Evolutionary conservation across 2,888 invertebrate species (phyloP).

Genomic region (Osmoderma eremita): DNA sequence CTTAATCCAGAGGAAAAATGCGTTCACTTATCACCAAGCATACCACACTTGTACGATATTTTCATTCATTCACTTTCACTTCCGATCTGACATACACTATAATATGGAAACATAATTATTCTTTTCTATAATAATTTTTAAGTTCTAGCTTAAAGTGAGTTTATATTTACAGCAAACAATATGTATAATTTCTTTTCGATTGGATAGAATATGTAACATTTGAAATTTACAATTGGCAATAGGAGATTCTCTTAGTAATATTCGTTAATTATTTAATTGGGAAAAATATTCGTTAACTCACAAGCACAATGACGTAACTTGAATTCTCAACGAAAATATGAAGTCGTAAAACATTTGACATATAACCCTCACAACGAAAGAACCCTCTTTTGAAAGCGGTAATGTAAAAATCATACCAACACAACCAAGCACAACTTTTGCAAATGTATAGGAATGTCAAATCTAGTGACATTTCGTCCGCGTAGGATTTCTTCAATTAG

Average conservation of each 20-base stretch:
- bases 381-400: too few species aligned
- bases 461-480: too few species aligned
- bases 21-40: neutral
- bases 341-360: too few species aligned
- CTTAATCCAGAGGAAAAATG: slow-evolving; percentile 4
- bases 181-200: slow-evolving; percentile 12
- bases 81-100: neutral
- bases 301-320: neutral
- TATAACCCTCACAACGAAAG: too few species aligned
- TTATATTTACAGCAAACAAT: slow-evolving; percentile 33
- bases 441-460: too few species aligned
- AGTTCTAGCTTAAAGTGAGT: slow-evolving; percentile 23
- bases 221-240: slow-evolving; percentile 36
- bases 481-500: too few species aligned
- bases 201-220: slow-evolving; percentile 17
- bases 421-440: too few species aligned
- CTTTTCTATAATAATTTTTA: slow-evolving; percentile 17
- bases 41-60: neutral
- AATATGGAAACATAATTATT: slow-evolving; percentile 10
- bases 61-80: neutral
- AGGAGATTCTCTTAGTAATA: neutral
- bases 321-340: too few species aligned
- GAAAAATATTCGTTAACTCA: neutral
- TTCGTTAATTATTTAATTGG: neutral
- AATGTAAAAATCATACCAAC: too few species aligned